Evolutionary conservation across 2,797 vertebrate species (phyloP).

Genomic region (Mastacembelus armatus): DNA sequence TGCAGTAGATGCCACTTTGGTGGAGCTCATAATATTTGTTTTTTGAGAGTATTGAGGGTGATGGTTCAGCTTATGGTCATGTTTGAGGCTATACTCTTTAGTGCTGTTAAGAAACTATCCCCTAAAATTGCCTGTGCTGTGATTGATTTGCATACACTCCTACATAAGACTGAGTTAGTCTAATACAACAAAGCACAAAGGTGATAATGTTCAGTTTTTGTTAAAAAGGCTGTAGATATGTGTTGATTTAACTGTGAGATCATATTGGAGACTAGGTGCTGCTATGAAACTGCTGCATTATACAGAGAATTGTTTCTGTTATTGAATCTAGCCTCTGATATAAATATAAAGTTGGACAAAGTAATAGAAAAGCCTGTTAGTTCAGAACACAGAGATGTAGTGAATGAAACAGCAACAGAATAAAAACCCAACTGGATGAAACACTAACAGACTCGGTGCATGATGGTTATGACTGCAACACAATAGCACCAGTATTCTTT

Average conservation of each 20-base stretch:
- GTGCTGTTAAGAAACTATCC: not conserved
- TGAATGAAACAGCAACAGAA: not conserved
- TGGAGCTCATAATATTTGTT: not conserved
- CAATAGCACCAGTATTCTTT: constrained; percentile 19
- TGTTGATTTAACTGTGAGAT: no score
- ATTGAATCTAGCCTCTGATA: no score
- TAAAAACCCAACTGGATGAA: not conserved
- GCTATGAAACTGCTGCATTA: no score
- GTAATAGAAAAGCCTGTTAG: no score
- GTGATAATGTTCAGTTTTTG: no score
- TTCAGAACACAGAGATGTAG: not conserved
- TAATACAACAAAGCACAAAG: no score
- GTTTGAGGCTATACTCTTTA: not conserved
- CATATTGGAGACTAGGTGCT: no score
- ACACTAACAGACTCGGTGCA: not conserved
- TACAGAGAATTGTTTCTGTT: no score
- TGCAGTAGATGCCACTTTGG: not conserved
- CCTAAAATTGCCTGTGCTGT: not conserved
- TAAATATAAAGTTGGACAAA: no score
- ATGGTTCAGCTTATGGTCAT: not conserved
- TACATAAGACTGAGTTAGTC: no score
- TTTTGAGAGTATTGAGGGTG: not conserved
- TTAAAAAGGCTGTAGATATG: no score
- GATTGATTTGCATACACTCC: not conserved
- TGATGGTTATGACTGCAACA: constrained; percentile 8